Base-by-base conservation (phyloP, 53 echinoderm and acorn worm species). In the Temnopleurus reevesii region DNA sequence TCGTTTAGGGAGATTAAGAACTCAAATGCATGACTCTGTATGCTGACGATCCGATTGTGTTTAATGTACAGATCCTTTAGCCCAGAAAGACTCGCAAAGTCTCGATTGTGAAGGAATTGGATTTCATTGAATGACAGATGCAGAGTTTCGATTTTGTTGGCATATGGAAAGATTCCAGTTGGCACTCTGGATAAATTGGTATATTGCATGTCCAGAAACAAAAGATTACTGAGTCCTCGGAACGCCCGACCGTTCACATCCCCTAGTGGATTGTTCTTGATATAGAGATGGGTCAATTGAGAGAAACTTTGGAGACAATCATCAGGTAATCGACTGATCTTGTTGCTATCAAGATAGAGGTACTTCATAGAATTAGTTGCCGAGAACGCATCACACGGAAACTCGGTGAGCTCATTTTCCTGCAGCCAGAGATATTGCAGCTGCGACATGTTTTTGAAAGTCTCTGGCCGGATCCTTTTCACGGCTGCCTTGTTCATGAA, bases 71-170 rank as follows among this genome's bases (percentile, higher is more conserved):
- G 71, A 12, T 53, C 31, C 34, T 12, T 65, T 21, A 87, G 88
- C n/a, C 66, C 55, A 66, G 88, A 26, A 31, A 87, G 35, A 66
- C 46, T 66, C 19, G 35, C 49, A 49, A 87, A 87, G 46, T 87
- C 88, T 2, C 88, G 65, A 27, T 49, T 87, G 28, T 29, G 26
- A 8, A 87, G 66, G 51, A 31, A 29, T 8, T 29, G 43, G 76
- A 87, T 87, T 29, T 87, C 45, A 54, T 87, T 87, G 71, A 53
- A 87, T n/a, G 88, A 87, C 12, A 87, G 88, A 19, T 87, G 45
- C 10, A 87, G 71, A 2, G 29, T 87, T 33, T 65, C 9, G 64
- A 87, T 65, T 44, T 21, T 87, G 53, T 66, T 87, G 38, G 55
- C 71, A 65, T 87, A 49, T 51, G 66, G 51, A 30, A 87, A 87